Evolutionary conservation across 2,113 vertebrate species (phyloP), one percentile per base, ranked within the genome.

Genomic region (Daubentonia madagascariensis): DNA sequence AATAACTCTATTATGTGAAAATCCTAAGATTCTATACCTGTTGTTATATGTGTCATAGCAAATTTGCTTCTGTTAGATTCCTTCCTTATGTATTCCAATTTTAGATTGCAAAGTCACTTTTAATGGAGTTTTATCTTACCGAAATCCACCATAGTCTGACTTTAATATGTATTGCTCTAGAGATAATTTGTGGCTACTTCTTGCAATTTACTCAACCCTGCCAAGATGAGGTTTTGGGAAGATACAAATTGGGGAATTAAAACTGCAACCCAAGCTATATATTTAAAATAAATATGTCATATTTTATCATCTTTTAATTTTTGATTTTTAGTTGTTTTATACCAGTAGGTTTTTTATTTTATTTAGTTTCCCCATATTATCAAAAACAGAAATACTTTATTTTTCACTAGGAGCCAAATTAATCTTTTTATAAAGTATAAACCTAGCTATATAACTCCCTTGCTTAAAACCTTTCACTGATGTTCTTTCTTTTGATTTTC

Each of bases 341-440:
- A 59, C 5, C 25, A 67, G 32, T 61, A 63, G 5, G 3, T 16
- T 59, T 92, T 67, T 59, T 40, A 52, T 91, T 94, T 65, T 68
- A 89, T 54, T 90, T 48, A 80, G 3, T 72, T 76, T 52, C 7
- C 57, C 32, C 8, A 70, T 40, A 43, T 75, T 75, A 59, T 50
- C 20, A 94, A 68, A 81, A 45, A 73, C 68, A 6, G 11, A 83
- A 94, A 80, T 91, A 48, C 14, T 93, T 78, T 89, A 48, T 75
- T 85, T 90, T 94, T 37, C 54, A 85, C 4, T 54, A 73, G 43
- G 23, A 54, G 12, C 20, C 65, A 81, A 22, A 91, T 80, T 65
- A 80, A 73, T 85, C 23, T 65, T 94, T 94, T 79, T 79, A 65
- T 79, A 37, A 73, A 80, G 35, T 91, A 40, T 90, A 90, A 80